These are phyloP conservation scores for Hypotaenidia philippensis DNA, from an alignment of 2,797 vertebrate species.

Conservation along the genomic window DNA sequence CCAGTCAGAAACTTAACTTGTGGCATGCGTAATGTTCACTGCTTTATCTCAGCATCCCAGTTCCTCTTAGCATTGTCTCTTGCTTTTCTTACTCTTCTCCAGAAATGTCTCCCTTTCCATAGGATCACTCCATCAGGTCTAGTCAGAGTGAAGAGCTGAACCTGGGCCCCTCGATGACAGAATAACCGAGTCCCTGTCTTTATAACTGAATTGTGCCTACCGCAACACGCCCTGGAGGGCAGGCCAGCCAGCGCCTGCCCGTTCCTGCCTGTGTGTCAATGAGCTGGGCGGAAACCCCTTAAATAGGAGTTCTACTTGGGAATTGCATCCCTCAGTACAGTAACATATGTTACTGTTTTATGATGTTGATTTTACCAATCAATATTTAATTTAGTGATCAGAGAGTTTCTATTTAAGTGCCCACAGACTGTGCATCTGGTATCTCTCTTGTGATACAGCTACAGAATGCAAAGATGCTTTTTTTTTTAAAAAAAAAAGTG, in stretches of 20 bases:
- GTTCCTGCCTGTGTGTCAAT: fast-evolving
- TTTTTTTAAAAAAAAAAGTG: neutral
- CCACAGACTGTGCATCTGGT: fast-evolving
- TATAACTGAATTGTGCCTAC: neutral
- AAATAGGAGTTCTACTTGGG: neutral
- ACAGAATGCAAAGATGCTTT: neutral
- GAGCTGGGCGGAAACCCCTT: neutral
- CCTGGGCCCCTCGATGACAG: neutral
- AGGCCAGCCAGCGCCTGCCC: neutral
- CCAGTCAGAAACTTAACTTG: neutral
- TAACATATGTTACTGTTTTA: neutral
- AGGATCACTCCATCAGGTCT: neutral
- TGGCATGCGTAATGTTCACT: neutral
- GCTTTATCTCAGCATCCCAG: neutral
- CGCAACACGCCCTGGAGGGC: fast-evolving
- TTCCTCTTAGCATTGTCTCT: neutral
- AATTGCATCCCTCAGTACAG: neutral
- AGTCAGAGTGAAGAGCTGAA: neutral
- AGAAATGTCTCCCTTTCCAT: fast-evolving
- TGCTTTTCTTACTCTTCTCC: neutral
- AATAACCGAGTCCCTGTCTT: neutral
- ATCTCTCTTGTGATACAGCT: neutral
- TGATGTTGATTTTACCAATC: neutral
- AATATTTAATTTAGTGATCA: fast-evolving
- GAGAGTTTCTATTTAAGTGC: neutral